Evolutionary conservation across 2,113 vertebrate genomes (phyloP).

Genomic region (Canis aureus): DNA sequence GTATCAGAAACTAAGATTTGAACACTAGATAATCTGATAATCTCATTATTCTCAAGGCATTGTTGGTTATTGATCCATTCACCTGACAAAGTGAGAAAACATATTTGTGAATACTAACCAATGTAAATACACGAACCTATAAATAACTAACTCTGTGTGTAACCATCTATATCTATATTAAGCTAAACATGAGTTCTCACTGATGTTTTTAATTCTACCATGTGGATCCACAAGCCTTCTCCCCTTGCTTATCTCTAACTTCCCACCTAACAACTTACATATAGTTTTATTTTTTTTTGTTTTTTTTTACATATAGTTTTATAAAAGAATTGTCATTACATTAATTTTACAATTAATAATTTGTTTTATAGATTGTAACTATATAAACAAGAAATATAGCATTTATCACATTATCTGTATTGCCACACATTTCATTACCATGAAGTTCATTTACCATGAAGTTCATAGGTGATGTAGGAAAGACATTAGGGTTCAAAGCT

Average conservation of each 20-base stretch:
- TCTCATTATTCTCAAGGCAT: neutral
- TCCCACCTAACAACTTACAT: neutral
- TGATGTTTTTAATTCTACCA: neutral
- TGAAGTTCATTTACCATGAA: neutral
- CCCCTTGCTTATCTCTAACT: neutral
- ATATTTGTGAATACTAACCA: neutral
- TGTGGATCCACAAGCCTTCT: neutral
- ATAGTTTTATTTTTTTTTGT: too few species aligned
- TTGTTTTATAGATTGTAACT: neutral
- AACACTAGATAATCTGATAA: neutral
- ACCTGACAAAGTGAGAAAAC: neutral
- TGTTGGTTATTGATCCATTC: neutral
- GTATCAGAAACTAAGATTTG: neutral
- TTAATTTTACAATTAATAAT: neutral
- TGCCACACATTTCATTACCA: rapidly evolving
- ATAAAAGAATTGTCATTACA: neutral
- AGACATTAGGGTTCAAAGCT: too few species aligned
- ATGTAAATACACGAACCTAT: neutral
- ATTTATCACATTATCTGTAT: neutral
- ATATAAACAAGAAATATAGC: neutral
- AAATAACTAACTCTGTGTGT: neutral
- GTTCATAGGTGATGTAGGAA: too few species aligned
- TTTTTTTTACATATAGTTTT: neutral
- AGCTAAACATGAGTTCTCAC: neutral
- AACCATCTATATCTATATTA: neutral